These are phyloP conservation scores for Anorthoa munda DNA, from an alignment of 2,888 invertebrate genomes.

Conservation along the genomic window DNA sequence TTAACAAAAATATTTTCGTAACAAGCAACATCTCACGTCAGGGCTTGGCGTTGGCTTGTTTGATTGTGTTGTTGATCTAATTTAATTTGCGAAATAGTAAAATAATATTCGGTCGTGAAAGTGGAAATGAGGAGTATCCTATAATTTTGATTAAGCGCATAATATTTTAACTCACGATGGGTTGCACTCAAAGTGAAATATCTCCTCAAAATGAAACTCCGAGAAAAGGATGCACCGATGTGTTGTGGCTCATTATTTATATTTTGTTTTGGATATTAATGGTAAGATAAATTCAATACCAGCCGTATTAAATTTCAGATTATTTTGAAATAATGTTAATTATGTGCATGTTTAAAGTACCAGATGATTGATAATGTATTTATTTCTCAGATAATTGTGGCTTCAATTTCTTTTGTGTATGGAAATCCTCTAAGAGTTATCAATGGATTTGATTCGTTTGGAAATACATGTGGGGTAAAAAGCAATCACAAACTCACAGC, in stretches of 20 bases:
- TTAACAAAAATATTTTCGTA: too few relatives aligned
- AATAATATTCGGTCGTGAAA: background rate
- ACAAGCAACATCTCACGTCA: too few relatives aligned
- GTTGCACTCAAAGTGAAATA: slow-evolving; percentile 93
- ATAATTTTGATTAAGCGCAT: background rate
- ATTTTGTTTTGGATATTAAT: slow-evolving; percentile 95
- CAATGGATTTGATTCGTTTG: slow-evolving; percentile 98
- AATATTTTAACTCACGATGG: slow-evolving; percentile 86
- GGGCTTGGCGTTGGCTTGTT: slow-evolving; percentile 6
- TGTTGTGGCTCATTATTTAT: slow-evolving; percentile 95
- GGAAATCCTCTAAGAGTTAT: slow-evolving; percentile 96
- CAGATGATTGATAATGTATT: slow-evolving; percentile 3
- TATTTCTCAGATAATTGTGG: slow-evolving; percentile 92
- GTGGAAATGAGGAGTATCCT: slow-evolving; percentile 27
- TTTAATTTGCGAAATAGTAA: background rate
- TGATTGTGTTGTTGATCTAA: slow-evolving; percentile 4
- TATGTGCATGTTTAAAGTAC: background rate
- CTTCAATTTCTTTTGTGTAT: slow-evolving; percentile 96
- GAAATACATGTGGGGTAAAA: slow-evolving; percentile 97
- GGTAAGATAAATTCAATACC: slow-evolving; percentile 89
- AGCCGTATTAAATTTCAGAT: background rate
- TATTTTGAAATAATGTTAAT: background rate
- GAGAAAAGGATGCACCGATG: slow-evolving; percentile 95
- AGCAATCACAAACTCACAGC: slow-evolving; percentile 94
- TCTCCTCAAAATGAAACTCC: slow-evolving; percentile 91